Base-by-base conservation (phyloP, 2,888 invertebrate species). In the Pristionchus fissidentatus region DNA sequence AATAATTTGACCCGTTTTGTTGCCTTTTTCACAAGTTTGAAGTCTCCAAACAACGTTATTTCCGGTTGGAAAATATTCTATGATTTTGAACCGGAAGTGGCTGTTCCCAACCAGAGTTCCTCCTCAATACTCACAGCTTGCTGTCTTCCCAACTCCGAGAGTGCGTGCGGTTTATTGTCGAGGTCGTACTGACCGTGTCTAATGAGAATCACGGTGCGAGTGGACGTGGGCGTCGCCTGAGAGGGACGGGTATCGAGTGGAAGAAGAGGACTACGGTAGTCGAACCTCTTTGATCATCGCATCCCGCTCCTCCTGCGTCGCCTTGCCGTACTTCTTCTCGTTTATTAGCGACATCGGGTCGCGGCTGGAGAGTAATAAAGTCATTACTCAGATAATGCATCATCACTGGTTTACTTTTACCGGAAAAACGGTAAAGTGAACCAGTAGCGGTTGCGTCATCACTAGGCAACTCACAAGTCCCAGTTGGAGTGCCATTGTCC, bases 121-220 rank as follows among this genome's bases (percentile, higher is more conserved):
- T n/a, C n/a, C n/a, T n/a, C n/a, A n/a, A 55, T 22, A 52, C 70
- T 43, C n/a, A 83, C 83, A n/a, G 83, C 83, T 22, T 83, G 77
- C 7, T 77, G 57, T 82, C 66, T 83, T 94, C 97, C 97, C 84
- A 97, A 94, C 75, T 95, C 94, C 0, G 98, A 97, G 19, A 98
- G 94, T 82, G 94, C 94, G 90, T 96, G 94, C 90, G 95, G 94
- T 46, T 93, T 93, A 0, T 96, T 96, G 15, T 94, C 94, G 60
- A 95, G 93, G 90, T 96, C 94, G 92, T 98, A 99, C 93, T 98
- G 98, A 0, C 98, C 99, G 93, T 99, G 98, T 60, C 98, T 94
- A 85, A 98, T 95, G 26, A 98, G 94, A 88, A 98, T 94, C 81
- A 98, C 93, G 92, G 98, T 96, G n/a, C 97, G 93, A 0, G 94